These are phyloP conservation scores for Eudemis profundana DNA, from an alignment of 2,888 invertebrate genomes.

Conservation along the genomic window DNA sequence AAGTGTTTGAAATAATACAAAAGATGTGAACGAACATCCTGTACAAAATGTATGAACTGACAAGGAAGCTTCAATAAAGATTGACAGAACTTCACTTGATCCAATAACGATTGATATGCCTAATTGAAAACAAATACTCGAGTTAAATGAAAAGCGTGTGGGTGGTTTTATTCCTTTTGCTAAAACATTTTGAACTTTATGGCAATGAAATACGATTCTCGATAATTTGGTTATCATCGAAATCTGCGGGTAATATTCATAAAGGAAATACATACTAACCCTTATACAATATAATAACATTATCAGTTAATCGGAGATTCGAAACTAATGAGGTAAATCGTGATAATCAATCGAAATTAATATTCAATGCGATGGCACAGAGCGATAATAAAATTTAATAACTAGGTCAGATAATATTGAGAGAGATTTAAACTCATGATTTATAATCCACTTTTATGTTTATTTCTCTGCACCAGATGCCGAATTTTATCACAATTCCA, in stretches of 20 bases:
- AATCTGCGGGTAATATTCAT: constrained; percentile 55
- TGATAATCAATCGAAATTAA: background rate
- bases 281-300: constrained; percentile 50
- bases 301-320: constrained; percentile 45
- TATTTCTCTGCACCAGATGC: constrained; percentile 23
- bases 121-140: constrained; percentile 65
- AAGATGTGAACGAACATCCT: too few relatives aligned
- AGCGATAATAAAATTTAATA: background rate
- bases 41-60: constrained; percentile 47
- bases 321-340: background rate
- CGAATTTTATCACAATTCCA: constrained; percentile 30
- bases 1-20: too few relatives aligned
- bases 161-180: constrained; percentile 19
- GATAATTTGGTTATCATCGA: constrained; percentile 14
- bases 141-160: constrained; percentile 53
- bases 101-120: constrained; percentile 61
- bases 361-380: background rate
- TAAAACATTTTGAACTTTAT: constrained; percentile 18
- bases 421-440: constrained; percentile 8
- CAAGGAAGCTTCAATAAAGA: constrained; percentile 65
- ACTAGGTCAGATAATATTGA: constrained; percentile 4
- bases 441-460: constrained; percentile 25
- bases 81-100: constrained; percentile 69
- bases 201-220: too few relatives aligned
- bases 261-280: constrained; percentile 42